A percentile compares a stretch with the other conserved stretches of the same genome.
phyloP scores from a whole-genome alignment of 1,140 invertebrate genomes.

The Grapholita molesta region DNA sequence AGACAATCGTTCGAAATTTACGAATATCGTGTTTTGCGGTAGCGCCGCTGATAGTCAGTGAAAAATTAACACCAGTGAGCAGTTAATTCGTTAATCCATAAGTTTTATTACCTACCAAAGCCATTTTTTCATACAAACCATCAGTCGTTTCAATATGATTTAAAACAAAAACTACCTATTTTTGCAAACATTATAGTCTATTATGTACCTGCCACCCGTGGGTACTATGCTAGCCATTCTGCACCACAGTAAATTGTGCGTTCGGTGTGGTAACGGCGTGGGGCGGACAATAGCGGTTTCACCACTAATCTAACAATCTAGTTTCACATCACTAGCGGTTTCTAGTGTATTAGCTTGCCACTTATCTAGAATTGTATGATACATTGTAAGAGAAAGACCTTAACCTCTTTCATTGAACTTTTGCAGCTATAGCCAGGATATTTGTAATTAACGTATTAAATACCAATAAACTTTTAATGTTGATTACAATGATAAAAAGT shows the following conservation, averaged over 20 bases:
- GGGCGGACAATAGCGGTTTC: conserved; percentile 7
- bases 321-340: conserved; percentile 13
- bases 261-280: not conserved
- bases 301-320: conserved; percentile 11
- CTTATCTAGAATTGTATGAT: not conserved
- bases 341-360: not conserved
- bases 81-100: no score
- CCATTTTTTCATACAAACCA: no score
- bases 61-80: no score
- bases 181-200: no score
- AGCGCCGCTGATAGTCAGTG: no score
- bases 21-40: no score
- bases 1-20: no score
- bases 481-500: no score
- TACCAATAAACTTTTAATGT: no score
- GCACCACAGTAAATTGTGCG: conserved; percentile 5
- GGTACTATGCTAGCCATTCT: not conserved
- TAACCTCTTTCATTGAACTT: not conserved
- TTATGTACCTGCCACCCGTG: not conserved
- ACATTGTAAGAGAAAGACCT: not conserved
- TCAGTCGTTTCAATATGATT: no score
- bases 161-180: no score
- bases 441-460: not conserved
- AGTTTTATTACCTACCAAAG: no score
- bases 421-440: not conserved